Evolutionary conservation across 64 coral and sea anemone species (phyloP).

Genomic region (Stichodactyla mertensii): DNA sequence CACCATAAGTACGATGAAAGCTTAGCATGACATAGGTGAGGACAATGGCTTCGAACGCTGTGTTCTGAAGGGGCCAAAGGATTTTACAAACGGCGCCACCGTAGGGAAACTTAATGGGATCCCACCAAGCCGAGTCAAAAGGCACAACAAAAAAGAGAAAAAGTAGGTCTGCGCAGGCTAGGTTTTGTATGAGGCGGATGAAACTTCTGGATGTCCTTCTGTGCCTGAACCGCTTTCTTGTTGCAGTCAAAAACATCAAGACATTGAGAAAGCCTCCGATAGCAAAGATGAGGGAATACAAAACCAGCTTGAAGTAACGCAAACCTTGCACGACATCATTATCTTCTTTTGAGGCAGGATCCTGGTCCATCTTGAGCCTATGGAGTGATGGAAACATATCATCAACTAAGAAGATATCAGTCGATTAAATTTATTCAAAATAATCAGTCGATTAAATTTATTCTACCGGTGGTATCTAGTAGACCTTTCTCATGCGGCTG

Average conservation of each 20-base stretch:
- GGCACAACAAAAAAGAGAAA: conserved; percentile 58
- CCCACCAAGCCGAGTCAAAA: conserved; percentile 60
- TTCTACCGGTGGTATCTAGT: too few species aligned
- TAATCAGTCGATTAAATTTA: too few species aligned
- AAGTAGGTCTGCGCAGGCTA: conserved; percentile 59
- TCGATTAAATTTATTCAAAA: too few species aligned
- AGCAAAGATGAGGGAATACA: conserved; percentile 62
- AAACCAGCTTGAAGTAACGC: conserved; percentile 53
- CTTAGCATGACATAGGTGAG: conserved; percentile 65
- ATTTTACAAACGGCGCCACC: conserved; percentile 70
- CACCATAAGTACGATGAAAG: conserved; percentile 61
- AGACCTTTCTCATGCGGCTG: too few species aligned
- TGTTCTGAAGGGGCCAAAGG: conserved; percentile 86
- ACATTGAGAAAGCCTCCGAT: conserved; percentile 53
- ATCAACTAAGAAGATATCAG: background rate
- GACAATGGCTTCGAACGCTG: conserved; percentile 68
- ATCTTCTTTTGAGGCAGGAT: background rate
- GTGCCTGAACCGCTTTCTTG: conserved; percentile 56
- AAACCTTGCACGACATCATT: background rate
- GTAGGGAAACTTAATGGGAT: conserved; percentile 42
- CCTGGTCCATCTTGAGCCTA: background rate
- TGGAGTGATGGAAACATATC: background rate
- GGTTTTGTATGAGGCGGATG: conserved; percentile 49
- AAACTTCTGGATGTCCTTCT: conserved; percentile 72
- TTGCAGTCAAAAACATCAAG: conserved; percentile 53